Evolutionary conservation across 2,113 vertebrate species (phyloP).

Genomic region (Geococcyx californianus): DNA sequence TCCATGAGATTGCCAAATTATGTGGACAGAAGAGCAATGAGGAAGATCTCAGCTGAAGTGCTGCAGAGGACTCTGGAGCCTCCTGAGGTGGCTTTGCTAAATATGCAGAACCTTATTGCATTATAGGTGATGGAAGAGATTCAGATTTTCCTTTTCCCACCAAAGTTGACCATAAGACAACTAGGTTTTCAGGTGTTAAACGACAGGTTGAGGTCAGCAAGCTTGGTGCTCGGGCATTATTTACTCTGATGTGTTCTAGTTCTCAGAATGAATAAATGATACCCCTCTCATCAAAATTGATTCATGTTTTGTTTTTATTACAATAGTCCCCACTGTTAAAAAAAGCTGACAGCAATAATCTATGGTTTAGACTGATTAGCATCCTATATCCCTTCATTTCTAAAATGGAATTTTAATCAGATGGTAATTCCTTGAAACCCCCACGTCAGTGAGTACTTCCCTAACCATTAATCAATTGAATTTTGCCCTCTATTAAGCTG

Average conservation of each 20-base stretch:
- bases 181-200: neutral
- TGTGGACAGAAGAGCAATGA: neutral
- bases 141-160: neutral
- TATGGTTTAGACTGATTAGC: slow-evolving; percentile 68
- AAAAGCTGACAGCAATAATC: slow-evolving; percentile 51
- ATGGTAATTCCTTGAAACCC: slow-evolving; percentile 66
- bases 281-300: neutral
- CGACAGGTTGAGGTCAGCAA: neutral
- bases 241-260: neutral
- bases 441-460: slow-evolving; percentile 30
- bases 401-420: slow-evolving; percentile 73
- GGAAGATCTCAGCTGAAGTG: neutral
- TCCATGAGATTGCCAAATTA: neutral
- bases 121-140: neutral
- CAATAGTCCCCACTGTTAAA: slow-evolving; percentile 51
- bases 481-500: slow-evolving; percentile 65
- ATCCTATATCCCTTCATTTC: slow-evolving; percentile 66
- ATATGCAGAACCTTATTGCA: neutral
- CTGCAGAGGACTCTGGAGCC: neutral
- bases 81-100: neutral
- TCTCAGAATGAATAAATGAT: neutral
- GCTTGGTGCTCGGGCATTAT: neutral
- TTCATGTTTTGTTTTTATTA: slow-evolving; percentile 36
- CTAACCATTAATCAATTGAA: slow-evolving; percentile 67
- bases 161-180: neutral